Percentiles rank a stretch among this genome's conserved stretches.
Conservation (phyloP, 2,888 invertebrate genomes). For the Eupithecia tripunctaria region DNA sequence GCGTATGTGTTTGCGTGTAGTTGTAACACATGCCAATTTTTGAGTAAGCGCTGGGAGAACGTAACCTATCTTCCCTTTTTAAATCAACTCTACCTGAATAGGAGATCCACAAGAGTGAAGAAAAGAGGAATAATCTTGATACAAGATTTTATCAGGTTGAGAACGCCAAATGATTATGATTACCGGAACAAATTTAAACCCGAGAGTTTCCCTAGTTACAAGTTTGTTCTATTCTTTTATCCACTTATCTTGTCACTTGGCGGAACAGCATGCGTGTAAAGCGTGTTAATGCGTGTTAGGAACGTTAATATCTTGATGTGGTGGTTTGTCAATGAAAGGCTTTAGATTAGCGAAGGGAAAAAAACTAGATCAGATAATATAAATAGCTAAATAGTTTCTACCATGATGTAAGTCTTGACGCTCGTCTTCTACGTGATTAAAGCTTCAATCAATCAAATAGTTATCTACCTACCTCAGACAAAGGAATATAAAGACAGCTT, state of each 20-base stretch:
- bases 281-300: conserved; percentile 2
- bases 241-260: conserved; percentile 4
- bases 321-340: conserved; percentile 1
- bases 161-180: background rate
- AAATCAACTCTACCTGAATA: background rate
- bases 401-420: background rate
- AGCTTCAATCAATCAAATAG: background rate
- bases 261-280: background rate
- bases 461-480: too few species aligned
- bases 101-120: background rate
- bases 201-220: background rate
- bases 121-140: background rate
- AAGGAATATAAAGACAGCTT: too few species aligned
- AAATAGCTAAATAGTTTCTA: background rate
- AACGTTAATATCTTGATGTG: background rate
- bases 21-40: too few species aligned
- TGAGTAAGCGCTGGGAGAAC: too few species aligned
- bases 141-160: background rate
- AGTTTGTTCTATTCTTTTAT: background rate
- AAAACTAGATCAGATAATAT: background rate
- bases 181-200: background rate
- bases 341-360: conserved; percentile 11
- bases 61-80: too few species aligned
- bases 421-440: background rate
- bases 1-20: too few species aligned